A percentile compares a stretch with the other conserved stretches of the same genome.
Evolutionary conservation across 1,140 invertebrate genomes (phyloP).

Genomic region (Geopemphigus sp.): DNA sequence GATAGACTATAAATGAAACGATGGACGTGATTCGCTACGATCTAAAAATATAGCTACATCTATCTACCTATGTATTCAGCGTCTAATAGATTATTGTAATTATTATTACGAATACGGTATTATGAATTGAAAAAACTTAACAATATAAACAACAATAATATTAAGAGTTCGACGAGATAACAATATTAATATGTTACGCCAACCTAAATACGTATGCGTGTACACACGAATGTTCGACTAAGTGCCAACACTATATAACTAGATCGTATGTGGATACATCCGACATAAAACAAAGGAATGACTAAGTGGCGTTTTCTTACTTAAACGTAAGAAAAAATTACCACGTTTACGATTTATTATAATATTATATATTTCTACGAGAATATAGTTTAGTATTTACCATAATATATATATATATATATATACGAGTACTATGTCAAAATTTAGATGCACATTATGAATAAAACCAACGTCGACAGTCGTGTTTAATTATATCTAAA

Average conservation of each 20-base stretch:
- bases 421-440: background rate
- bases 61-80: background rate
- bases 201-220: constrained; percentile 13
- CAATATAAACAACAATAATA: constrained; percentile 37
- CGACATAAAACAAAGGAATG: background rate
- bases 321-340: constrained; percentile 19
- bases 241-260: background rate
- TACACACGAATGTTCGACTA: background rate
- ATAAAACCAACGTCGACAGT: constrained; percentile 23
- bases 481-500: background rate
- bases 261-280: background rate
- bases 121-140: constrained; percentile 35
- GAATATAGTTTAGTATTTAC: too few species aligned
- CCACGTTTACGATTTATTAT: constrained; percentile 19
- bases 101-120: background rate
- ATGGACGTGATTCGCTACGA: background rate
- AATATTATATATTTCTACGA: too few species aligned
- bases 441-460: background rate
- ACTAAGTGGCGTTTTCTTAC: constrained; percentile 35
- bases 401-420: background rate
- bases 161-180: constrained; percentile 15
- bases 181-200: background rate
- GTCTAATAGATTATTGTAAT: background rate
- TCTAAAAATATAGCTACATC: background rate
- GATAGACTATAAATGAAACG: background rate